A percentile compares a stretch with the other conserved stretches of the same genome.
Evolutionary conservation across 2,113 vertebrate genomes (phyloP).

Genomic region (Cyprinodon variegatus): DNA sequence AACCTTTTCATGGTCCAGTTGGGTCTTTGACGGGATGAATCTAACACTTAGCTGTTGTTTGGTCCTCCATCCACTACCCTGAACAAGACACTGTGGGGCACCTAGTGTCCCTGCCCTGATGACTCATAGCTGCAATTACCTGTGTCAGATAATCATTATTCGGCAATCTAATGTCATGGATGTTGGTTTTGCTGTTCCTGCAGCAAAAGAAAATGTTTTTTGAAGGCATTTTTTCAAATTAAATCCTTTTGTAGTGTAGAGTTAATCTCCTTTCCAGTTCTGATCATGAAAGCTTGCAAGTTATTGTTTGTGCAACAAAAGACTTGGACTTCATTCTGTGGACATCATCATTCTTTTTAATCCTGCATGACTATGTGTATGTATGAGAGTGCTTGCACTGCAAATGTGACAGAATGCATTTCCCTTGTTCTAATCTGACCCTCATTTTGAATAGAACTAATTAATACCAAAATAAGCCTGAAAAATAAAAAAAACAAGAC

Average conservation of each 20-base stretch:
- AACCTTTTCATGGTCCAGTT: slow-evolving; percentile 24
- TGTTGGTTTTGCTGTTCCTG: background rate
- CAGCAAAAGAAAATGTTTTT: background rate
- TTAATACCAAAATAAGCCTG: background rate
- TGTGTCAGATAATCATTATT: background rate
- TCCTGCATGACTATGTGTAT: slow-evolving; percentile 12
- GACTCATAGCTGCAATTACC: background rate
- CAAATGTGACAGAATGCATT: background rate
- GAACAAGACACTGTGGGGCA: background rate
- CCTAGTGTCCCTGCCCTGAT: background rate
- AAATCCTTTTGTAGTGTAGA: background rate
- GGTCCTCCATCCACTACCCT: too few relatives aligned
- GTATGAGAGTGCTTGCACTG: slow-evolving; percentile 1
- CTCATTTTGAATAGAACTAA: background rate
- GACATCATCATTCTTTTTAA: background rate
- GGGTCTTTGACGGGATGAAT: slow-evolving; percentile 15
- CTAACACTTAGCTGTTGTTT: slow-evolving; percentile 27
- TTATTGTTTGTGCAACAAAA: background rate
- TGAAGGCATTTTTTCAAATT: background rate
- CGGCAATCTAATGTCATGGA: too few relatives aligned
- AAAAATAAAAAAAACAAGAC: background rate
- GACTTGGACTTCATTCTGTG: background rate
- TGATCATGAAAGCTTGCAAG: background rate
- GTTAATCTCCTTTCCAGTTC: background rate
- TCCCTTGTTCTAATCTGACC: background rate